Percentiles rank a stretch among this genome's conserved stretches.
These are phyloP conservation scores for Melipona bicolor DNA, from an alignment of 2,888 invertebrate genomes.

Conservation along the genomic window DNA sequence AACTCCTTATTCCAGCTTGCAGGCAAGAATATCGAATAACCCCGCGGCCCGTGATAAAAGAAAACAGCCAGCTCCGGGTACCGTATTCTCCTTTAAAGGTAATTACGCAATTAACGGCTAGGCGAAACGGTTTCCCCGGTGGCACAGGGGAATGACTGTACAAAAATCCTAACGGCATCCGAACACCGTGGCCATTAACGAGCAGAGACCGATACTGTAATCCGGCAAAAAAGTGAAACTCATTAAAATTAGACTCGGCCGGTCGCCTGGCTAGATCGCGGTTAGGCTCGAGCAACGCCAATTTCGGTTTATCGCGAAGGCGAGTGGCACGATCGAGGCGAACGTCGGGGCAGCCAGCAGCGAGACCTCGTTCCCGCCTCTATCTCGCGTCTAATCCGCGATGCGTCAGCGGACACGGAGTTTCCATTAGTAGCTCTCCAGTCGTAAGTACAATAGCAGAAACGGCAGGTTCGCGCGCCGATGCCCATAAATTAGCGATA, in stretches of 20 bases:
- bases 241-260: slow-evolving; percentile 39
- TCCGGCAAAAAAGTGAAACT: slow-evolving; percentile 24
- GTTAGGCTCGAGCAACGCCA: slow-evolving; percentile 7
- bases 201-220: slow-evolving; percentile 18
- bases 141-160: slow-evolving; percentile 19
- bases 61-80: not conserved
- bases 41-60: slow-evolving; percentile 7
- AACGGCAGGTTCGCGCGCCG: slow-evolving; percentile 34
- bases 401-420: slow-evolving; percentile 53
- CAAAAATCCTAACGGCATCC: slow-evolving; percentile 34
- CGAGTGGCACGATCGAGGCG: slow-evolving; percentile 28
- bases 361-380: slow-evolving; percentile 21
- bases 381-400: slow-evolving; percentile 52
- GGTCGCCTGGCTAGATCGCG: slow-evolving; percentile 1
- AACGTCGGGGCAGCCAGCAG: not conserved
- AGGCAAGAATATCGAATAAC: slow-evolving; percentile 15
- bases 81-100: slow-evolving; percentile 42
- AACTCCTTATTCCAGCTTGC: not conserved
- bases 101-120: slow-evolving; percentile 38
- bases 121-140: slow-evolving; percentile 25
- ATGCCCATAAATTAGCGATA: slow-evolving; percentile 49
- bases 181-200: slow-evolving; percentile 37
- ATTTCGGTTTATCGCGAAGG: slow-evolving; percentile 51
- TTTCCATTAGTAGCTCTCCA: slow-evolving; percentile 57
- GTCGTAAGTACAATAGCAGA: slow-evolving; percentile 50